Percentiles rank a stretch among this genome's conserved stretches.
phyloP scores from a whole-genome alignment of 2,113 vertebrate species.

The Anolis sagrei region DNA sequence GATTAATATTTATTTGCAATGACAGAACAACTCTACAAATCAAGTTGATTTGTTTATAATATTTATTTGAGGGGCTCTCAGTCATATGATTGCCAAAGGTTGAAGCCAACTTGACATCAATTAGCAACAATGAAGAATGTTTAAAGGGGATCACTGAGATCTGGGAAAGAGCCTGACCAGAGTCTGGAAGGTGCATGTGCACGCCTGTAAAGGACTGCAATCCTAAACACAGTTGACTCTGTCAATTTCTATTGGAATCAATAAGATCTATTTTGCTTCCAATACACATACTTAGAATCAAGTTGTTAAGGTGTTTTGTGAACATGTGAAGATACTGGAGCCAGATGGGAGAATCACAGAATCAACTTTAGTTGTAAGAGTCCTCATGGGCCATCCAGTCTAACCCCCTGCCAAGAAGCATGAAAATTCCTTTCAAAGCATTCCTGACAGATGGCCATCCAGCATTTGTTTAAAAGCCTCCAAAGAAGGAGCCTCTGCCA shows the following conservation, averaged over 20 bases:
- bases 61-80: neutral
- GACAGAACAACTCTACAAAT: neutral
- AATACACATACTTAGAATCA: neutral
- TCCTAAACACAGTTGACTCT: neutral
- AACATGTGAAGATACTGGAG: neutral
- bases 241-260: neutral
- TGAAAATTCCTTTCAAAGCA: too few relatives aligned
- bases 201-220: neutral
- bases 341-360: neutral
- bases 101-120: too few relatives aligned
- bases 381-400: too few relatives aligned
- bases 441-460: too few relatives aligned
- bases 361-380: too few relatives aligned
- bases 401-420: too few relatives aligned
- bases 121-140: neutral
- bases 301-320: neutral
- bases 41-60: neutral
- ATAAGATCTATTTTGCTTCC: neutral
- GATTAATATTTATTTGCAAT: conserved; percentile 7
- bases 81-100: too few relatives aligned
- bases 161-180: neutral
- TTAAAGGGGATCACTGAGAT: neutral
- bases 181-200: neutral
- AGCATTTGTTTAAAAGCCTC: too few relatives aligned
- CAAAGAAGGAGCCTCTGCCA: too few relatives aligned